Evolutionary conservation across 1,140 invertebrate genomes (phyloP), one percentile per base, ranked within the genome.

Genomic region (Elysia chlorotica): DNA sequence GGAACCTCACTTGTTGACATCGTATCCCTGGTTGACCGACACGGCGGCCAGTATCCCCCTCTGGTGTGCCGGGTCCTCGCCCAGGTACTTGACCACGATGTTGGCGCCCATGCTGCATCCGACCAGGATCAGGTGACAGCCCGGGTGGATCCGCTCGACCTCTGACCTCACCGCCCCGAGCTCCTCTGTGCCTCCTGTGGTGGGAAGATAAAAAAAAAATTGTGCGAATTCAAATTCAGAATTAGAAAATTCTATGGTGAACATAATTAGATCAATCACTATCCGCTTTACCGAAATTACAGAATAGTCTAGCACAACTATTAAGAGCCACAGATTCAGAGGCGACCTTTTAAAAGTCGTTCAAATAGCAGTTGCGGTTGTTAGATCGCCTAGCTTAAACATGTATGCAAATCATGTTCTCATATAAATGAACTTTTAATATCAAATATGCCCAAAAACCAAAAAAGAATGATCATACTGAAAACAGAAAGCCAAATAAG

Each of bases 1-100:
- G 10, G 41, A 10, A 48, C 41, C 41, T n/a, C 41, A 96, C 95
- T 93, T 91, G 48, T 93, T 91, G 56, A 94, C 93, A 88, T 94
- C 93, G 84, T 96, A 97, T 74, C 95, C 95, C 88, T 97, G 95
- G 83, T 95, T 96, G 78, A 96, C 92, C 14, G 94, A 96, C 78
- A 97, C 92, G 4, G 92, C 95, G 65, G 94, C 94, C 74, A 96
- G 92, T 36, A 97, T 92, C 78, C 92, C 92, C 3, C 89, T 88
- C 74, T 87, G 82, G 57, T 85, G 76, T 2, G 63, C 59, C 0
- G 23, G 19, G 37, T 88, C 87, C 88, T 96, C 94, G 10, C 94
- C 94, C 78, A 96, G 88, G 85, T 96, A 97, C 87, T 96, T 96
- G 0, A 93, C 92, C 3, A 96, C 91, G 57, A 96, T 88, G 89